Base-by-base conservation (phyloP, 2,797 vertebrate species). In the Eurystomus glaucurus region DNA sequence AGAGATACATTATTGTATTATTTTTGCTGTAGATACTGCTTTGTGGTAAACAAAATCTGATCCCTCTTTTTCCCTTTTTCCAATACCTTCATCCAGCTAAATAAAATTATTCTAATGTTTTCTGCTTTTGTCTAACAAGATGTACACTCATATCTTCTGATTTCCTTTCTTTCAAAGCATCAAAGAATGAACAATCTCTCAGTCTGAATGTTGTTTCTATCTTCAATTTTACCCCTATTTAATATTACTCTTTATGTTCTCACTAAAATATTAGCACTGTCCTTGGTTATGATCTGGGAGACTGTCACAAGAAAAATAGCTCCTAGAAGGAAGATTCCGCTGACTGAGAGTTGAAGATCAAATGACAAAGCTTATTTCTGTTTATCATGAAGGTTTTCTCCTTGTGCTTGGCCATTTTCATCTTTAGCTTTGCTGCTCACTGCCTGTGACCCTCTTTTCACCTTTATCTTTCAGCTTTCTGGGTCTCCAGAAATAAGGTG, bases 21-120 rank as follows among this genome's bases (percentile, higher is more conserved):
- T 86, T 95, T 96, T 64, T 89, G 69, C 60, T 76, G 41, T 85
- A 92, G 85, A 93, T 87, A 76, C 23, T 74, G 43, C 22, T 91
- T 94, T 93, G 62, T 90, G 80, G 77, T 66, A 95, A 92, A 85
- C 20, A 87, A 35, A 85, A 90, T 89, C 35, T 31, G 43, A 90
- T 87, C 13, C 4, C 1, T 70, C 37, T 37, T 37, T 37, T 37
- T 37, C 37, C 37, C 48, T 88, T 87, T 95, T 89, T 66, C 88
- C 84, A 87, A 26, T 62, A 60, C 21, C 46, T 86, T 81, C 2
- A 2, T 95, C 43, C 33, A 17, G 21, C 29, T 88, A 51, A 88
- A 82, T 52, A 78, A 81, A 86, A 76, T 51, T 51, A 65, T 92
- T 92, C 29, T 54, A 80, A 65, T 54, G 14, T 3, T 85, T 76